phyloP scores from a whole-genome alignment of 2,888 invertebrate species.

The Resseliella maxima region DNA sequence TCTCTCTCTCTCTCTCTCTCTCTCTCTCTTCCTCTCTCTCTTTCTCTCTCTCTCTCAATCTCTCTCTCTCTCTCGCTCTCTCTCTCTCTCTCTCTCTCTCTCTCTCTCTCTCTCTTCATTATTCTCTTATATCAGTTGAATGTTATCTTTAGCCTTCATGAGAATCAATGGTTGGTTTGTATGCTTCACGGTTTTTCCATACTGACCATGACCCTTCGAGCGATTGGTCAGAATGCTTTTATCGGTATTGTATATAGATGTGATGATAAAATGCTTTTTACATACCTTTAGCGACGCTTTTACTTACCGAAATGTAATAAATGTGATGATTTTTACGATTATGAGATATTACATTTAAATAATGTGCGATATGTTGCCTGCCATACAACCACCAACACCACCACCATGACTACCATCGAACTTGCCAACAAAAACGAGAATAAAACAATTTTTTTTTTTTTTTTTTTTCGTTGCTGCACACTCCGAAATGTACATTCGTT shows the following conservation, averaged over 20 bases:
- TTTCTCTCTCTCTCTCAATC: too few relatives aligned
- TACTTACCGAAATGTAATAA: not conserved
- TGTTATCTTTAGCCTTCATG: not conserved
- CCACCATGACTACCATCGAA: too few relatives aligned
- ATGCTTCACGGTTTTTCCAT: not conserved
- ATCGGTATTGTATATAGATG: not conserved
- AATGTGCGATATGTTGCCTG: conserved; percentile 29
- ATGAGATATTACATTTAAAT: conserved; percentile 51
- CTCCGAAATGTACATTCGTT: too few relatives aligned
- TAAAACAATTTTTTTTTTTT: too few relatives aligned
- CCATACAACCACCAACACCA: too few relatives aligned
- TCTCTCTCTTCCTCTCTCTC: too few relatives aligned
- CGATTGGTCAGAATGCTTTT: not conserved
- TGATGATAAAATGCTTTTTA: not conserved
- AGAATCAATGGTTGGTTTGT: not conserved
- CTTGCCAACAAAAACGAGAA: too few relatives aligned
- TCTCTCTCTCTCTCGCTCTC: not conserved
- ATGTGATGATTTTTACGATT: conserved; percentile 48
- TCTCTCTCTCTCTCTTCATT: not conserved
- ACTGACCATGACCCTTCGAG: conserved; percentile 39
- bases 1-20: too few relatives aligned
- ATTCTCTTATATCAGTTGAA: too few relatives aligned
- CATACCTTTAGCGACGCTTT: conserved; percentile 12
- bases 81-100: too few relatives aligned
- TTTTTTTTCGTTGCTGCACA: not conserved